A percentile compares a stretch with the other conserved stretches of the same genome.
Evolutionary conservation across 2,113 vertebrate genomes (phyloP).

Genomic region (Alligator sinensis): DNA sequence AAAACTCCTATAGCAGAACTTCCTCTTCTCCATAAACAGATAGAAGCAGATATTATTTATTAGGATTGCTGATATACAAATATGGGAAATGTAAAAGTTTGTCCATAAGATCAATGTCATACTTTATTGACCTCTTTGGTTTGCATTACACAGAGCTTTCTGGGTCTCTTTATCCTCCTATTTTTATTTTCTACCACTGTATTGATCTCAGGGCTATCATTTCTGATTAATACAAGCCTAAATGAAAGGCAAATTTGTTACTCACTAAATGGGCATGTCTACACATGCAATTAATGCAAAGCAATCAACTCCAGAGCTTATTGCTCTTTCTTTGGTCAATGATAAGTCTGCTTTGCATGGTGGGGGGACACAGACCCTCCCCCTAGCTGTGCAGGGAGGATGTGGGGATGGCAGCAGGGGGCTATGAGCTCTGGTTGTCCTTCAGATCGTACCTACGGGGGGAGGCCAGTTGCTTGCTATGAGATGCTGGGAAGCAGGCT

Average conservation of each 20-base stretch:
- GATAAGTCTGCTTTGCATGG: too few relatives aligned
- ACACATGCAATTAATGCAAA: too few relatives aligned
- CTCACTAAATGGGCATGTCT: accelerated
- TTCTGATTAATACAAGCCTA: neutral
- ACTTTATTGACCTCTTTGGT: neutral
- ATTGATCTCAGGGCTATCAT: neutral
- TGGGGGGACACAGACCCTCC: too few relatives aligned
- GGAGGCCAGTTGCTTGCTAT: too few relatives aligned
- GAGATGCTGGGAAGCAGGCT: too few relatives aligned
- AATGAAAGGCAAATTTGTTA: neutral
- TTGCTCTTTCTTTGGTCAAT: too few relatives aligned
- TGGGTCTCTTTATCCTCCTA: neutral
- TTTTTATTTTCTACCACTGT: neutral
- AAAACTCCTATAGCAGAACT: neutral
- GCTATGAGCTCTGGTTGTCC: too few relatives aligned
- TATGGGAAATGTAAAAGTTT: neutral
- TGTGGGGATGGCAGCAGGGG: too few relatives aligned
- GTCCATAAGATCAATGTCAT: neutral
- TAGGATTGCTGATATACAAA: neutral
- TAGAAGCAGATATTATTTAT: neutral
- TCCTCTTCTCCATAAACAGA: neutral
- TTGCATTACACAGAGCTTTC: neutral
- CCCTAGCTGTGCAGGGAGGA: too few relatives aligned
- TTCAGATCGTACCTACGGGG: too few relatives aligned
- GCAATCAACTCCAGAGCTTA: too few relatives aligned